Evolutionary conservation across 1,140 invertebrate genomes (phyloP), one percentile per base, ranked within the genome.

Genomic region (Atta texana): DNA sequence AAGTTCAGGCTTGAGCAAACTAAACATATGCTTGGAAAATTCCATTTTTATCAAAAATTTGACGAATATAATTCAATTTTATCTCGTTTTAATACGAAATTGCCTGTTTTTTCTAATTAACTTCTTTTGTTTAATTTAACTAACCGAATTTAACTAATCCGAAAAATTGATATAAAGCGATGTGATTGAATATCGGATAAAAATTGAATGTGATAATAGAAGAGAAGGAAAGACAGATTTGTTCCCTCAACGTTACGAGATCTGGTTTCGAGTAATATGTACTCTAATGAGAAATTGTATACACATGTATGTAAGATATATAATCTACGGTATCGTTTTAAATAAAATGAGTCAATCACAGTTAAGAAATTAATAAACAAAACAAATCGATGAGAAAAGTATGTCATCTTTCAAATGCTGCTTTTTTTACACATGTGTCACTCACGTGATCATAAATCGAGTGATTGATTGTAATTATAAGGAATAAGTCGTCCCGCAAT

Each of bases 401-500:
- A 31, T 53, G 64, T 78, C 57, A 34, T 12, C 12, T 64, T 39
- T 31, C 77, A 84, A 66, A 87, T 77, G 89, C 61, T 80, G 44
- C 74, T 69, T 72, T 87, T 84, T 89, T 89, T 89, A 87, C 85
- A 87, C 14, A 16, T 12, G 2, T 44, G 8, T 44, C 39, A 87
- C 44, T 82, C 87, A 24, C 24, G 84, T 82, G 71, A 75, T 39
- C 66, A 21, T 51, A 31, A 51, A 76, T 63, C 75, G 18, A 51
- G n/a, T 12, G 34, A 81, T 71, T 49, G 66, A 14, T 34, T 55
- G 53, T 10, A 14, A 28, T 1, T 0, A 34, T 34, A 10, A 84
- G 76, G 44, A 51, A 28, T 4, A 21, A 18, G 24, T 49, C 49
- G 61, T 39, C 3, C 49, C 3, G 14, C 2, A 24, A 31, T 6